Evolutionary conservation across 2,888 invertebrate genomes (phyloP).

Genomic region (Halocaridina rubra): DNA sequence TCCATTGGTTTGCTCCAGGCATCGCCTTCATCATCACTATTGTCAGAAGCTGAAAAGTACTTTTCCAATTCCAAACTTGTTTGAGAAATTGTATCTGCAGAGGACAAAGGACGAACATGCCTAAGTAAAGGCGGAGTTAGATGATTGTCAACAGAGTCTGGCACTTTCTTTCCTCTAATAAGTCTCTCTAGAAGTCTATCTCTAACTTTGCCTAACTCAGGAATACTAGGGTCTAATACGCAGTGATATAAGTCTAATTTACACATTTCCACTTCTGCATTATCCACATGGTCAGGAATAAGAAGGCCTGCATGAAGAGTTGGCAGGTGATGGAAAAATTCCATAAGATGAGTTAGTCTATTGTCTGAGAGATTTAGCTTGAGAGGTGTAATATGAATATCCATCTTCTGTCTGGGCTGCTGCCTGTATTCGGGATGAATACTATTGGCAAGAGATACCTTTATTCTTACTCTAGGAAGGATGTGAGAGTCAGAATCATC

Average conservation of each 20-base stretch:
- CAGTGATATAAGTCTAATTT: constrained; percentile 16
- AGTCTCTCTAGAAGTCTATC: constrained; percentile 20
- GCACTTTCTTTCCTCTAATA: background rate
- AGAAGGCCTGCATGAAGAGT: constrained; percentile 49
- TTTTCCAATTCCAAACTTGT: constrained; percentile 65
- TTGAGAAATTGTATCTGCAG: constrained; percentile 58
- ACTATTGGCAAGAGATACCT: constrained; percentile 79
- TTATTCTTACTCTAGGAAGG: constrained; percentile 77
- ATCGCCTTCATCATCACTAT: constrained; percentile 80
- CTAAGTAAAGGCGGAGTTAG: constrained; percentile 41
- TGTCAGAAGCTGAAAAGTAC: constrained; percentile 75
- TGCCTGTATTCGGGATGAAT: constrained; percentile 79
- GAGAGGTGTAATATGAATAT: constrained; percentile 58
- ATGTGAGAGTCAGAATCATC: constrained; percentile 82
- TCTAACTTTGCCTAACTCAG: constrained; percentile 32
- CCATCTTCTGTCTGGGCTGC: constrained; percentile 71
- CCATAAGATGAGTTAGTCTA: constrained; percentile 52
- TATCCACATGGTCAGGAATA: constrained; percentile 29
- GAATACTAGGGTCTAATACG: constrained; percentile 24
- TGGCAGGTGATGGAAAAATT: constrained; percentile 58
- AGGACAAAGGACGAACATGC: constrained; percentile 54
- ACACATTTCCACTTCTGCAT: background rate
- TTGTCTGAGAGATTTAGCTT: constrained; percentile 61
- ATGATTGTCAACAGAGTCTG: constrained; percentile 26
- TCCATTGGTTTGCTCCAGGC: constrained; percentile 81